Base-by-base conservation (phyloP, 2,113 vertebrate genomes). In the Cervus canadensis region DNA sequence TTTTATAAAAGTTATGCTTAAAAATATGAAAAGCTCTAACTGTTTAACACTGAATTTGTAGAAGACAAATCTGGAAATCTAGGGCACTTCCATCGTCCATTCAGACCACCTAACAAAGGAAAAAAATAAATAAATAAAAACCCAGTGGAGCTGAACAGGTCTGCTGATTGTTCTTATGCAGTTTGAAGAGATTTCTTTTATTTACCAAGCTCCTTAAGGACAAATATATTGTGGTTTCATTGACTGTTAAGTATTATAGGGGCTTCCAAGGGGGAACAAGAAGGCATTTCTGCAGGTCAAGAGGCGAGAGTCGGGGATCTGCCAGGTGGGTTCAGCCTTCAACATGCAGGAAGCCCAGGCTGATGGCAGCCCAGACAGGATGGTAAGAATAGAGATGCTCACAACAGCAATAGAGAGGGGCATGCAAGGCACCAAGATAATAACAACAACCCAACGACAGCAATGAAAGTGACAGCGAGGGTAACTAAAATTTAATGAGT, bases 31-130 rank as follows among this genome's bases (percentile, higher is more conserved):
- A 93, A 96, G 59, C 64, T 94, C 79, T 76, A 96, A 95, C 67
- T 36, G 54, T 54, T 94, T 92, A 59, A 79, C 90, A 95, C 43
- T 78, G 52, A 97, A 43, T 94, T 88, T 74, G 43, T 30, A 88
- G 48, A 94, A 96, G 88, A 95, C 60, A 91, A 92, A 95, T 97
- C 56, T 67, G 94, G 60, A 97, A 95, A 98, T 97, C 86, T 97
- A 94, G 95, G 94, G 62, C 90, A 97, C 40, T 59, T 95, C n/a
- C 43, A 89, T 95, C 45, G 50, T 96, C 54, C 71, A 94, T 87
- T 94, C 57, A 95, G 87, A 96, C 93, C 71, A 97, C 79, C 93
- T 93, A 23, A 91, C 45, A 87, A 97, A 67, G 86, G 52, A 64
- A 93, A 74, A 74, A 96, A 89, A 92, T 23, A 87, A 93, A 93